Base-by-base conservation (phyloP, 2,888 invertebrate genomes). In the Chalcosyrphus nemorum region DNA sequence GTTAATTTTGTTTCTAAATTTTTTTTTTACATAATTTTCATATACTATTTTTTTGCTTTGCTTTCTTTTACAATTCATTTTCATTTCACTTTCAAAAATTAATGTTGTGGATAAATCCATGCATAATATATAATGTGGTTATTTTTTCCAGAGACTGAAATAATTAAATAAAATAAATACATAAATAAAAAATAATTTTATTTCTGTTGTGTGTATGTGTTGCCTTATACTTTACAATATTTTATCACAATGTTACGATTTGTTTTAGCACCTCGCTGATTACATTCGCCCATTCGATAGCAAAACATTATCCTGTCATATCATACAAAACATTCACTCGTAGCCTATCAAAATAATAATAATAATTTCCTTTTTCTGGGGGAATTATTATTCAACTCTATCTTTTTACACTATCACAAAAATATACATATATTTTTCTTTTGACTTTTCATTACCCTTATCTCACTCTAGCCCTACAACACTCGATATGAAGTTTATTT, bases 201-300 rank as follows among this genome's bases (percentile, higher is more conserved):
- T 15, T 19, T 43, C 61, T 72, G 19, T 66, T 35, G 61, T 68
- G 81, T 72, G 50, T 74, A 15, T 86, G 84, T 86, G 84, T 86
- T 81, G 63, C 74, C 77, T 81, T 86, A 77, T 70, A 74, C 70
- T 70, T 86, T 86, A 86, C 76, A 86, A 81, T 81, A 4, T 88
- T 89, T 90, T 91, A 91, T 91, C 91, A 91, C 91, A 91, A 89
- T 91, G 91, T 91, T 91, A 90, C 91, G 89, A 89, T 91, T 90
- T 90, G 90, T 90, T 88, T 89, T 91, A 91, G 91, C 91, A 91
- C 91, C 91, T 89, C 86, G 81, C 86, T 50, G 74, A 85, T 86
- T 87, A 77, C 86, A 76, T 84, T 81, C 75, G 81, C 84, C 86
- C 86, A 72, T 65, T 63, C 78, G 81, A 68, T 71, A 85, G 82